Base-by-base conservation (phyloP, 2,888 invertebrate genomes). In the Thumatha senex region DNA sequence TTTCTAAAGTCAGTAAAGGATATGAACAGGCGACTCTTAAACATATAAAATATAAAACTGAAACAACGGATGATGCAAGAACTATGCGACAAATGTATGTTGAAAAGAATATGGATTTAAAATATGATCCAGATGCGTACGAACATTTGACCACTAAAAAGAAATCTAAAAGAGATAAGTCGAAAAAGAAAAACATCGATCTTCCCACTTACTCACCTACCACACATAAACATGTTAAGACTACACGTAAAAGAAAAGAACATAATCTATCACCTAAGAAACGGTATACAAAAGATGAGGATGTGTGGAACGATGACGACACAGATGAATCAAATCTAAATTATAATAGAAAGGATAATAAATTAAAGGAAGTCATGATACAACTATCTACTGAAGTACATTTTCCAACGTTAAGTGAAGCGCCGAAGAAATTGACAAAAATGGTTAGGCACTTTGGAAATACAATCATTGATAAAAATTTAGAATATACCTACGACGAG, bases 71-170 rank as follows among this genome's bases (percentile, higher is more conserved):
- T 5, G 14, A 29, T 9, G 1, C 1, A 7, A 35, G 11, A 13
- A 41, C 46, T 5, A 40, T 36, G 0, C 30, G 38, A 7, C 50
- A 50, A 41, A 36, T 50, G 50, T 50, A 50, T 24, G 36, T 50
- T 1, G 50, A 50, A 30, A 46, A 50, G 24, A 41, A 41, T 36
- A 30, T 50, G 0, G 50, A 50, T 41, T 14, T 46, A 13, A 50
- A 50, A 38, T 50, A 46, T 33, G 34, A 44, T 11, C 35, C 40
- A 9, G 30, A 31, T 10, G 40, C 30, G 10, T 36, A 45, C 7
- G 49, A 40, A 1, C 9, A 44, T 10, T 35, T 40, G 15, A 43
- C 48, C 5, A 35, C 35, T 2, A 7, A 5, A 1, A 11, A 4
- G 1, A 44, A 13, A 11, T 0, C 0, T 4, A 11, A 4, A 3